Evolutionary conservation across 2,888 invertebrate genomes (phyloP), one percentile per base, ranked within the genome.

Genomic region (Lochmaea crataegi): DNA sequence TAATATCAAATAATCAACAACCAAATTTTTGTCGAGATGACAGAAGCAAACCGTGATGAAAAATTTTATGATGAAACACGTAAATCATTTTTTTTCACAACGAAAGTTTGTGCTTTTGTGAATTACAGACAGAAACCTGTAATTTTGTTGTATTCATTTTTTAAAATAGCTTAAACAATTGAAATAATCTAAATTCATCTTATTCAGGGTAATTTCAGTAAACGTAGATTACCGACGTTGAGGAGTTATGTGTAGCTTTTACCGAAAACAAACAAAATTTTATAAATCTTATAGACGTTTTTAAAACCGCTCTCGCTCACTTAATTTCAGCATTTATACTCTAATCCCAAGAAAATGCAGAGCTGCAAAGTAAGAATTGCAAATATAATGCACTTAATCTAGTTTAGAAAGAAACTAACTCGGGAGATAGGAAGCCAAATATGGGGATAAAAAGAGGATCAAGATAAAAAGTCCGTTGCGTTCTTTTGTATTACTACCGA

Each of bases 331-430:
- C 65, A 70, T 76, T 76, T 76, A 70, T 75, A 70, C 64, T 70
- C 72, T 75, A 72, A 75, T 72, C 72, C 70, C 66, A 51, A 70
- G 70, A 72, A 75, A 75, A 75, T 75, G 75, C 72, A 75, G 70
- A 75, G 72, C 72, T 75, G 75, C 75, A 68, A 72, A 75, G 70
- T 70, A 70, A 60, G 75, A 72, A 75, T 75, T 72, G 75, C 72
- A 75, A 70, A 72, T 70, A 75, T 75, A 75, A 75, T 70, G 72
- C 68, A 67, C 72, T 75, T 75, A 75, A 75, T 75, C 75, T 67
- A 64, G 75, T 75, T 75, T 69, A 75, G 70, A 70, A 75, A 75
- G 72, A 72, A 70, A 72, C 75, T 67, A 63, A 67, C 75, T 72
- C 68, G 66, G 72, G 65, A 75, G 70, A 67, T 70, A 51, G 60